Evolutionary conservation across 2,113 vertebrate genomes (phyloP), one percentile per base, ranked within the genome.

Genomic region (Tragelaphus scriptus): DNA sequence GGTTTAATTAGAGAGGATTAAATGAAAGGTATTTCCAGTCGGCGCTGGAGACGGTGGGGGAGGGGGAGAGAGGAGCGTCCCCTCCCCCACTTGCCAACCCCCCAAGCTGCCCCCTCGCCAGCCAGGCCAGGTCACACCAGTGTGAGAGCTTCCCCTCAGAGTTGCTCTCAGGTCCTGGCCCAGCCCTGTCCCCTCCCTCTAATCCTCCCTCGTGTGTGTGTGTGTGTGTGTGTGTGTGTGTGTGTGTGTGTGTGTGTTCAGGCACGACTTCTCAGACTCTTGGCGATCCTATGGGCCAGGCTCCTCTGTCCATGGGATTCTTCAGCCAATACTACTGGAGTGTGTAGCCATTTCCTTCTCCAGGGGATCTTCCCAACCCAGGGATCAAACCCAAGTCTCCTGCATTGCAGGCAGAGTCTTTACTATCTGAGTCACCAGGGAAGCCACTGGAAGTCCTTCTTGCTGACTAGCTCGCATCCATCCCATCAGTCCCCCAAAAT

Each of bases 1-100:
- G 89, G 49, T 59, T 71, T 95, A 87, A 97, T 93, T 85, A 80
- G 82, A 82, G 36, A 86, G 59, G 55, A 91, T 85, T 63, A 90
- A 71, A 77, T 23, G 40, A 58, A 63, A 85, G 53, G 58, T 58
- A 59, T 65, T 86, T 96, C 77, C 32, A 61, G 91, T 6, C 15
- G 1, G 56, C 2, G 2, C 47, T 19, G 26, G 77, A 91, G 85
- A 30, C 61, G 9, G 28, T 7, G 15, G 71, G 15, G 12, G 21
- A 12, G 68, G 25, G 14, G 55, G 3, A 3, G 4, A n/a, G 16
- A 55, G 11, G 21, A 21, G 77, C 51, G 58, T 49, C 79, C 82
- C 32, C 10, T 40, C 63, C 81, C 65, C 44, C 65, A 51, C 44
- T 55, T 6, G 2, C 53, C 63, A 19, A 30, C 0, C 1, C 51